Percentiles rank a stretch among this genome's conserved stretches.
Conservation (phyloP, 2,888 invertebrate genomes). For the Campoplex capitator region DNA sequence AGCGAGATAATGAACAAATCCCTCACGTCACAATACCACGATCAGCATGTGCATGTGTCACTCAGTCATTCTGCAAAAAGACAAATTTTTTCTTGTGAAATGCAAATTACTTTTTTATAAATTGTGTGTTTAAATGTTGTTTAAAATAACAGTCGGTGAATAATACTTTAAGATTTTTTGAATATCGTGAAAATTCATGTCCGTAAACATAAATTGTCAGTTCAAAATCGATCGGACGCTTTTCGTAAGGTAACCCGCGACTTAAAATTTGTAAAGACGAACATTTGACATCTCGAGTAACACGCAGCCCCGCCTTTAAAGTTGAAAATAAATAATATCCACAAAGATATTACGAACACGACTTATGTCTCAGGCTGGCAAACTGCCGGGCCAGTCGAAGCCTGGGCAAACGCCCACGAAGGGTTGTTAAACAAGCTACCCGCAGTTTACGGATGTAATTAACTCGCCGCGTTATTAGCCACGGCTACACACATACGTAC, state of each 20-base stretch:
- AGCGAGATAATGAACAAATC: not conserved
- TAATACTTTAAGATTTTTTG: too few relatives aligned
- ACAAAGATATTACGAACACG: constrained; percentile 72
- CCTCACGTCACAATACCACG: not conserved
- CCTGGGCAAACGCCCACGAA: constrained; percentile 56
- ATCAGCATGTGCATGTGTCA: not conserved
- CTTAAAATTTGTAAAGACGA: not conserved
- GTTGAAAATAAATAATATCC: constrained; percentile 61
- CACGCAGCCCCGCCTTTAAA: not conserved
- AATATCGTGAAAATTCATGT: too few relatives aligned
- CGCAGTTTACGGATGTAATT: constrained; percentile 80
- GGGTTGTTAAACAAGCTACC: constrained; percentile 77
- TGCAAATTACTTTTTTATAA: not conserved
- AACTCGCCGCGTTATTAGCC: constrained; percentile 79
- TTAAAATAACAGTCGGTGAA: too few relatives aligned
- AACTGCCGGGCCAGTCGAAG: constrained; percentile 57
- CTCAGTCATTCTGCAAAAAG: not conserved
- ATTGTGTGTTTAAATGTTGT: not conserved
- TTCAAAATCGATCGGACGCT: not conserved
- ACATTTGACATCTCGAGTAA: constrained; percentile 1
- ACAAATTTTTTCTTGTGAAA: not conserved
- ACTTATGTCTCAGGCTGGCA: constrained; percentile 75
- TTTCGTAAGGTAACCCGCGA: not conserved
- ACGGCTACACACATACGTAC: constrained; percentile 60
- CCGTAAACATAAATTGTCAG: too few relatives aligned